Percentiles rank a stretch among this genome's conserved stretches.
Evolutionary conservation across 1,140 invertebrate genomes (phyloP).

Genomic region (Saccostrea echinata): DNA sequence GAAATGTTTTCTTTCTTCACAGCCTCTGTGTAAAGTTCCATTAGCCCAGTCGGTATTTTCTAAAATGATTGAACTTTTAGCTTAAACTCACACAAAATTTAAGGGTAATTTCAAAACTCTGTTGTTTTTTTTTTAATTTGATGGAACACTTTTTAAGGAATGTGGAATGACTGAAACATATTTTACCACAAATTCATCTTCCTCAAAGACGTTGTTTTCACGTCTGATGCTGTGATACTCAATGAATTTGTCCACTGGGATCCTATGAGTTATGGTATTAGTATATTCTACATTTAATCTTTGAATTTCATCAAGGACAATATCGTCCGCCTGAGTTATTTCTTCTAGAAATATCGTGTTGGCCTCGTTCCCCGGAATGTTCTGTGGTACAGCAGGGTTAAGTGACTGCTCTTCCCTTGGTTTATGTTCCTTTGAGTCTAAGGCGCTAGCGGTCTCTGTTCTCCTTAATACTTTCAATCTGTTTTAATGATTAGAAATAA

Average conservation of each 20-base stretch:
- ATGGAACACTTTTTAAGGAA: neutral
- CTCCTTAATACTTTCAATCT: neutral
- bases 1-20: slow-evolving; percentile 9
- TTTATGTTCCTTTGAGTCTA: neutral
- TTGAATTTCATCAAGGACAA: neutral
- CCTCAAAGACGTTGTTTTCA: neutral
- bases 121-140: no score
- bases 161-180: neutral
- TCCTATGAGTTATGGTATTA: neutral
- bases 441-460: neutral
- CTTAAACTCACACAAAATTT: no score
- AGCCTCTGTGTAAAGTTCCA: slow-evolving; percentile 31
- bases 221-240: neutral
- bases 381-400: neutral
- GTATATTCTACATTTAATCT: neutral
- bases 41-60: slow-evolving; percentile 44
- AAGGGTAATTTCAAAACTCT: no score
- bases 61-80: neutral
- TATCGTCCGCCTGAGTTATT: neutral
- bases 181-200: neutral
- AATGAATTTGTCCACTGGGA: neutral
- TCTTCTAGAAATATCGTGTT: slow-evolving; percentile 5
- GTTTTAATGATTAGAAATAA: neutral
- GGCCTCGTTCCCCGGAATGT: neutral
- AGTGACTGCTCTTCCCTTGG: neutral